These are phyloP conservation scores for Harpegnathos saltator DNA, from an alignment of 1,140 invertebrate species.

Conservation along the genomic window DNA sequence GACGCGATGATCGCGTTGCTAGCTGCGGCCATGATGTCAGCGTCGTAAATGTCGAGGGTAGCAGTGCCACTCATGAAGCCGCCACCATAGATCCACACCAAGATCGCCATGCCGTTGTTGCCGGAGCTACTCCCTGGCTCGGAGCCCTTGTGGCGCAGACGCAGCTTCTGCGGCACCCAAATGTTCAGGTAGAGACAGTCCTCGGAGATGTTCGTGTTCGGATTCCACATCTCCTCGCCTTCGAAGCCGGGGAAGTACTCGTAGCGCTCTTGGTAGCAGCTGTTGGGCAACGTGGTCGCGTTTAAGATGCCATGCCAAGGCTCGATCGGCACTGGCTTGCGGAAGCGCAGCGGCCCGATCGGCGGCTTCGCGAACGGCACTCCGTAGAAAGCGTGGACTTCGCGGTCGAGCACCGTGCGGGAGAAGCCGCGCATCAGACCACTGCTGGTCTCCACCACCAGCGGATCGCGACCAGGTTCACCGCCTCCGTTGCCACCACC, in stretches of 20 bases:
- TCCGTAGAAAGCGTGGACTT: constrained; percentile 96
- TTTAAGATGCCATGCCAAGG: constrained; percentile 94
- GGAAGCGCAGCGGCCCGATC: constrained; percentile 93
- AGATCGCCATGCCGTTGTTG: constrained; percentile 89
- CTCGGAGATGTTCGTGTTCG: constrained; percentile 96
- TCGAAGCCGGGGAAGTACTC: constrained; percentile 95
- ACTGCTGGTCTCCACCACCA: constrained; percentile 92
- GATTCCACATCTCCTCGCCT: constrained; percentile 98
- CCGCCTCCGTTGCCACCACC: too few species aligned
- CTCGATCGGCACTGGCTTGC: constrained; percentile 93
- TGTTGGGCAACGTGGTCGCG: constrained; percentile 92
- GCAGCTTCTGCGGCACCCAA: constrained; percentile 93
- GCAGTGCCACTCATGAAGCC: constrained; percentile 96
- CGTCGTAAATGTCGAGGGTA: constrained; percentile 95
- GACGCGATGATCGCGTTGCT: constrained; percentile 95
- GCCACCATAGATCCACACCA: constrained; percentile 97
- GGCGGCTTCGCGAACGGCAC: constrained; percentile 98
- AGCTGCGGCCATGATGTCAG: constrained; percentile 92
- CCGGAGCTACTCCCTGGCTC: constrained; percentile 85
- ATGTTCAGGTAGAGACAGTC: constrained; percentile 97
- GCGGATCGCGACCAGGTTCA: constrained; percentile 86
- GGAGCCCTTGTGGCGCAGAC: constrained; percentile 88
- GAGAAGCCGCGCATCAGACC: constrained; percentile 92
- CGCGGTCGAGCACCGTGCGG: constrained; percentile 91
- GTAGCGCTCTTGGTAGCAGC: constrained; percentile 94